Evolutionary conservation across 92 coral and sea anemone species (phyloP).

Genomic region (Palythoa grandis): DNA sequence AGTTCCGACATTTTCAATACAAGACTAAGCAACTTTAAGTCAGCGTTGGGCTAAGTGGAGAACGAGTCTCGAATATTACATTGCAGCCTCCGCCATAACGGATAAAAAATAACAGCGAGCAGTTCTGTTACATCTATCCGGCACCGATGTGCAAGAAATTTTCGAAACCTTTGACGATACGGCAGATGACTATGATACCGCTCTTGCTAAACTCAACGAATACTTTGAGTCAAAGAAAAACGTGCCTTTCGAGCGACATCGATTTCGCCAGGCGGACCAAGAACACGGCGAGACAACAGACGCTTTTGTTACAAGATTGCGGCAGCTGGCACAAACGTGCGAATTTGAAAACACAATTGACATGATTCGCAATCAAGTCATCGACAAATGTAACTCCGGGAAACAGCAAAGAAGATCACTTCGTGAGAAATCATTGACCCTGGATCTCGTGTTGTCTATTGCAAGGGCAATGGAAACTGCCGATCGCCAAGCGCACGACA

Average conservation of each 20-base stretch:
- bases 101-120: constrained; percentile 45
- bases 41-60: constrained; percentile 9
- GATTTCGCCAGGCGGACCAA: background rate
- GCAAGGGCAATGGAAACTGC: constrained; percentile 18
- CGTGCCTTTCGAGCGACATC: too few relatives aligned
- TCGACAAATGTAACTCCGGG: background rate
- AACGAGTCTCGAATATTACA: background rate
- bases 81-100: constrained; percentile 36
- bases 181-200: constrained; percentile 25
- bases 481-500: background rate
- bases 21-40: background rate
- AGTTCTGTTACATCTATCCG: constrained; percentile 27
- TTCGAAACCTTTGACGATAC: constrained; percentile 35
- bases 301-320: background rate
- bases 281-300: too few relatives aligned
- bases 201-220: constrained; percentile 24
- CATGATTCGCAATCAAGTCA: background rate
- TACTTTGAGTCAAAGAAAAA: background rate
- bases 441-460: background rate
- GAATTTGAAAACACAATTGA: background rate
- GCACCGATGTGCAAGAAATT: constrained; percentile 37
- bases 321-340: background rate
- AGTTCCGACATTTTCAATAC: constrained; percentile 11
- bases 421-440: constrained; percentile 1
- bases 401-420: background rate